Evolutionary conservation across 2,888 invertebrate species (phyloP).

Genomic region (Mesorhabditis spiculigera): DNA sequence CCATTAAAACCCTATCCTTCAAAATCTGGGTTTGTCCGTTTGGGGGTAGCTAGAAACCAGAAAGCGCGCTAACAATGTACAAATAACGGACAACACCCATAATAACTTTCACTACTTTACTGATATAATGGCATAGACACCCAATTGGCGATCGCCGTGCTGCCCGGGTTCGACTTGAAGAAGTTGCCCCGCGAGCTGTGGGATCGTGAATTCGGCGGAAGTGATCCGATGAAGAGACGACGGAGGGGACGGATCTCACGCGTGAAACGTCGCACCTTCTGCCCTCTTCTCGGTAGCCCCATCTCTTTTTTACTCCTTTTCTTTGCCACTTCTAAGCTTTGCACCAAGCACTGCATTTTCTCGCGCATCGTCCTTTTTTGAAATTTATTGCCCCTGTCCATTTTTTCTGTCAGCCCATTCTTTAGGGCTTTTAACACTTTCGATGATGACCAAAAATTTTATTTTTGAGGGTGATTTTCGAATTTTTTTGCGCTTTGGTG

Average conservation of each 20-base stretch:
- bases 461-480: no score
- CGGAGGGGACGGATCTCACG: background rate
- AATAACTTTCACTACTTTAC: background rate
- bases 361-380: conserved; percentile 9
- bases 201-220: background rate
- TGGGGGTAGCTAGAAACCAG: no score
- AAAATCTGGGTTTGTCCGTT: no score
- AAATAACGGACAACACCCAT: no score
- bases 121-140: background rate
- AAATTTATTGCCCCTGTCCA: background rate
- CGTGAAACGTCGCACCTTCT: conserved; percentile 4
- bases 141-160: background rate
- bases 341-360: conserved; percentile 6
- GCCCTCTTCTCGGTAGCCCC: background rate
- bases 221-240: background rate
- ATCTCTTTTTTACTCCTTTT: no score
- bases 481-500: no score
- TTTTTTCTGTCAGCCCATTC: no score
- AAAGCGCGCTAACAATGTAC: no score
- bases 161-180: background rate
- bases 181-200: conserved; percentile 5
- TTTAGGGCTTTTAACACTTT: no score
- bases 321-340: background rate
- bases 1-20: no score
- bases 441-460: no score